Conservation (phyloP, 2,888 invertebrate species). For the Molanna angustata region DNA sequence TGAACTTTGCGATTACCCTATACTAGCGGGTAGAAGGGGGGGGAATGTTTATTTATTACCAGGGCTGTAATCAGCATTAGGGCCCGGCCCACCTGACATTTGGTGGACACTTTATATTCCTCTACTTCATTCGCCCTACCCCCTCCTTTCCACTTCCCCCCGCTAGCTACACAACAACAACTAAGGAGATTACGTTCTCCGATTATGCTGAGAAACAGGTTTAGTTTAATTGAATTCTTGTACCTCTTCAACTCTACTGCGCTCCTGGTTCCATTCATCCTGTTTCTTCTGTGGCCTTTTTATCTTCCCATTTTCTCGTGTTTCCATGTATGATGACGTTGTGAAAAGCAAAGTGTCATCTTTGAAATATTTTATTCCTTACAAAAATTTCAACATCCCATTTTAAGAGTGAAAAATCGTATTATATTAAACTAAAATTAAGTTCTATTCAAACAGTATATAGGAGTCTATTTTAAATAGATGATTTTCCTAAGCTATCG, state of each 20-base stretch:
- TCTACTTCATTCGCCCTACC: slow-evolving; percentile 12
- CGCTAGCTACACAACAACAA: too few species aligned
- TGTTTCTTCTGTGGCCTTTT: background rate
- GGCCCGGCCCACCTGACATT: slow-evolving; percentile 27
- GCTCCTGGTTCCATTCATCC: slow-evolving; percentile 8
- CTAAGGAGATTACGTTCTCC: slow-evolving; percentile 24
- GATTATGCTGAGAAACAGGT: slow-evolving; percentile 26
- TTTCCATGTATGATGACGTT: slow-evolving; percentile 10
- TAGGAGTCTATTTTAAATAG: too few species aligned
- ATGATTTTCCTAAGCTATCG: too few species aligned
- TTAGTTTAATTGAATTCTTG: slow-evolving; percentile 30
- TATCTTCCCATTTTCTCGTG: slow-evolving; percentile 1
- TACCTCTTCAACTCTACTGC: slow-evolving; percentile 13
- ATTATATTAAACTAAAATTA: too few species aligned
- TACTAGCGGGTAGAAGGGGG: slow-evolving; percentile 9
- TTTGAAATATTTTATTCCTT: too few species aligned
- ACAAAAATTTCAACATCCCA: too few species aligned
- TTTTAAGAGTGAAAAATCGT: too few species aligned
- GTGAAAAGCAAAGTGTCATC: too few species aligned
- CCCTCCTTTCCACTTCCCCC: too few species aligned
- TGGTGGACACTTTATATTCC: slow-evolving; percentile 26
- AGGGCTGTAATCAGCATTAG: slow-evolving; percentile 24
- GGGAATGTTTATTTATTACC: slow-evolving; percentile 30
- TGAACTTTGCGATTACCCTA: background rate
- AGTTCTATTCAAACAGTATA: too few species aligned